These are phyloP conservation scores for Himalopsyche anomala DNA, from an alignment of 2,888 invertebrate genomes.

Conservation along the genomic window DNA sequence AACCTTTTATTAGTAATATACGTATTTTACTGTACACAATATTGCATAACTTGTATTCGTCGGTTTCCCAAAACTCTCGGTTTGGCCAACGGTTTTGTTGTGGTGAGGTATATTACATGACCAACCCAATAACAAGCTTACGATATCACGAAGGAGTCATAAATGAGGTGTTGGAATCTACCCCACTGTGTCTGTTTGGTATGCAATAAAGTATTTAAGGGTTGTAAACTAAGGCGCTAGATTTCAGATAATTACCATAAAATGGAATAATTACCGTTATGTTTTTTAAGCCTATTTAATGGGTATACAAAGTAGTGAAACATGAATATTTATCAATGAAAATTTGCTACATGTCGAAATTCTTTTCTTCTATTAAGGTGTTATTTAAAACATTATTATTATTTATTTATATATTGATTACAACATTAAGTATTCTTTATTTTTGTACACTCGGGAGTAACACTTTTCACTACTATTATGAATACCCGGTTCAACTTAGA, in stretches of 20 bases:
- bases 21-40: background rate
- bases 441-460: too few relatives aligned
- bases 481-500: too few relatives aligned
- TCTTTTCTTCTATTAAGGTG: background rate
- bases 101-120: background rate
- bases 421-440: too few relatives aligned
- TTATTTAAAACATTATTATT: background rate
- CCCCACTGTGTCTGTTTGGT: constrained; percentile 19
- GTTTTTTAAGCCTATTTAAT: constrained; percentile 16
- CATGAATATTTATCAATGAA: constrained; percentile 41
- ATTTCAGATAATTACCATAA: constrained; percentile 34
- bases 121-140: constrained; percentile 8
- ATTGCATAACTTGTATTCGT: background rate
- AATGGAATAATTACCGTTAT: constrained; percentile 27
- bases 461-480: too few relatives aligned
- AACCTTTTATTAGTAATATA: too few relatives aligned
- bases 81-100: constrained; percentile 10
- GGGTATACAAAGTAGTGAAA: constrained; percentile 1
- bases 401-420: too few relatives aligned
- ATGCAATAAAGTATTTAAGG: constrained; percentile 30
- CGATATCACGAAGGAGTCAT: constrained; percentile 46
- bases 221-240: constrained; percentile 31
- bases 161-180: constrained; percentile 12
- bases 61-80: constrained; percentile 30
- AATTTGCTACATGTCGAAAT: background rate